Conservation (phyloP, 2,113 vertebrate genomes). For the Caranx ignobilis region DNA sequence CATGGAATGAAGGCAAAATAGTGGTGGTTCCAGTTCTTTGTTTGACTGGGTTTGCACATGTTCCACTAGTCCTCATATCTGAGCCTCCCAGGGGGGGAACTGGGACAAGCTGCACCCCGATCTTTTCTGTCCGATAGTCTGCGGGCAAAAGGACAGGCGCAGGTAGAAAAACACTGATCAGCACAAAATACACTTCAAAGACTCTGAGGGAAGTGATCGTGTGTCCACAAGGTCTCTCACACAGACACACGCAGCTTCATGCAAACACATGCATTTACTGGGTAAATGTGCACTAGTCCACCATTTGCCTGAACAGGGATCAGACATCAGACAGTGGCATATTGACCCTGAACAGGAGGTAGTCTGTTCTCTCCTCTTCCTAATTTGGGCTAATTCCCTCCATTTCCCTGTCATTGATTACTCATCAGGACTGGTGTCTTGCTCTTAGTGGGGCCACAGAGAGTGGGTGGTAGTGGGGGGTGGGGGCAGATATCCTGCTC, state of each 20-base stretch:
- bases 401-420: conserved; percentile 85
- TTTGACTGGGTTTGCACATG: conserved; percentile 65
- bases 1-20: conserved; percentile 23
- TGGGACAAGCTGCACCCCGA: conserved; percentile 26
- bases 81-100: conserved; percentile 50
- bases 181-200: conserved; percentile 69
- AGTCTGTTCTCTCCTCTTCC: conserved; percentile 76
- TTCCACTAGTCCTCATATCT: conserved; percentile 52
- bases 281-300: conserved; percentile 31
- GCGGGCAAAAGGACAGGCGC: conserved; percentile 44
- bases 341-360: conserved; percentile 73
- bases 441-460: conserved; percentile 74
- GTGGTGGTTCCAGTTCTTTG: conserved; percentile 54
- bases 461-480: conserved; percentile 34
- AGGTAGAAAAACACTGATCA: conserved; percentile 53
- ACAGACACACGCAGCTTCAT: not conserved
- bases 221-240: not conserved
- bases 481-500: conserved; percentile 27
- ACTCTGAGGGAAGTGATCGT: not conserved
- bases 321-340: conserved; percentile 73
- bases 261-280: not conserved
- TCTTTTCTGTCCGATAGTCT: conserved; percentile 36
- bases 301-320: conserved; percentile 57
- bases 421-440: conserved; percentile 76
- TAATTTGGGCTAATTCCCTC: conserved; percentile 85